Evolutionary conservation across 2,888 invertebrate species (phyloP), one percentile per base, ranked within the genome.

Genomic region (Drosophila percnosoma): DNA sequence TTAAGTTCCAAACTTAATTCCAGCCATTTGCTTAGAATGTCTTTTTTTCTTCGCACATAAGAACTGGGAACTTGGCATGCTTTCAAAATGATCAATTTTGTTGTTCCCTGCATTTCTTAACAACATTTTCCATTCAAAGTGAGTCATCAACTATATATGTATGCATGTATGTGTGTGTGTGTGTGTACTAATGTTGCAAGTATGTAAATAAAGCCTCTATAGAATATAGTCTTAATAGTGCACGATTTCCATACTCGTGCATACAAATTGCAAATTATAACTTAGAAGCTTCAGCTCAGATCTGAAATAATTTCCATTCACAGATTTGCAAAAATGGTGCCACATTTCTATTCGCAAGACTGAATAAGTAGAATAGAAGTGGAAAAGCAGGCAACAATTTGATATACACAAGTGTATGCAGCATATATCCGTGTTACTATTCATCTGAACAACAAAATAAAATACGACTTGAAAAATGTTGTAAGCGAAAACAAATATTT

Each of bases 251-350:
- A 45, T 45, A 24, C 24, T 45, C 2, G 45, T 24, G 45, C 45
- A 45, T 45, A 15, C 45, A 45, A 45, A 45, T 45, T 15, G 45
- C 24, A 45, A 45, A 45, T 45, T 45, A 45, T 15, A 45, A 45
- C 45, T 24, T 4, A 8, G 15, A 13, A 45, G 21, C 42, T 11
- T 21, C 21, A 1, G 42, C 15, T 48, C 15, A 13, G 24, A 48
- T 48, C 27, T 27, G 24, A 18, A 27, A 49, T 49, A 18, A 49
- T 34, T 53, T 24, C 18, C 3, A 21, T 53, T 4, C 15, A 34
- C 7, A 21, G 45, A 45, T 24, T 21, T 15, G 21, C 1, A 21
- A 53, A 15, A 21, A 29, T 52, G 8, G 15, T 52, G 52, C 33
- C 52, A 33, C 21, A 21, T 45, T 45, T 45, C 13, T 15, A 24